Conservation (phyloP, 2,113 vertebrate species). For the Dolichotis patagonum region DNA sequence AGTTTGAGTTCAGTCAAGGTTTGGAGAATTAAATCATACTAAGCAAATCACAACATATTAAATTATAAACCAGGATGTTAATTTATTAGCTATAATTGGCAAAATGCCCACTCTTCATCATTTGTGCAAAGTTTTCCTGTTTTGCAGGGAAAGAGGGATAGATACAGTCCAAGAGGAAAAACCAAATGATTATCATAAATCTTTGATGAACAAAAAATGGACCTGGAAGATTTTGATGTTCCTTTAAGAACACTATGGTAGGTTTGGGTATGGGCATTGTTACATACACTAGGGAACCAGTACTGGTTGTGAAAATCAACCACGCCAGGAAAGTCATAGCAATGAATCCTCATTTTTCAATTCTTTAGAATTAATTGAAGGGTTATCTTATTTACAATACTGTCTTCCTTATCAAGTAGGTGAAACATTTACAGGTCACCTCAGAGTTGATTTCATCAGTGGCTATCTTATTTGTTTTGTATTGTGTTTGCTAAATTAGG, state of each 20-base stretch:
- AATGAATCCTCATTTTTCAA: constrained; percentile 30
- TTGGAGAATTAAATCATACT: constrained; percentile 13
- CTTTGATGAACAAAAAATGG: constrained; percentile 21
- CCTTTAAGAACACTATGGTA: background rate
- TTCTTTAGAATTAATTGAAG: constrained; percentile 28
- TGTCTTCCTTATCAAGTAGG: background rate
- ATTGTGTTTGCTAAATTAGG: constrained; percentile 16
- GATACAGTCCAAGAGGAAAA: background rate
- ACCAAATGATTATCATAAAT: background rate
- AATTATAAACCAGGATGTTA: constrained; percentile 25
- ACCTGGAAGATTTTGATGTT: background rate
- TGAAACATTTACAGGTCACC: background rate
- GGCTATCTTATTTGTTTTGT: background rate
- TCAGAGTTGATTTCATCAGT: background rate
- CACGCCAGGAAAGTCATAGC: background rate
- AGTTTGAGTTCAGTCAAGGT: background rate
- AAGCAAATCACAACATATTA: constrained; percentile 41
- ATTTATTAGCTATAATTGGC: background rate
- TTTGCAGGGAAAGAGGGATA: background rate
- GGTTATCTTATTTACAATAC: background rate
- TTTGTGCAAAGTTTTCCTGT: background rate
- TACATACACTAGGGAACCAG: background rate
- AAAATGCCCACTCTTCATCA: background rate
- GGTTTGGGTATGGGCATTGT: background rate
- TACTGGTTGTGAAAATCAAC: background rate